A percentile compares a stretch with the other conserved stretches of the same genome.
Conservation (phyloP, 2,797 vertebrate genomes). For the Paedocypris micromegethes region DNA sequence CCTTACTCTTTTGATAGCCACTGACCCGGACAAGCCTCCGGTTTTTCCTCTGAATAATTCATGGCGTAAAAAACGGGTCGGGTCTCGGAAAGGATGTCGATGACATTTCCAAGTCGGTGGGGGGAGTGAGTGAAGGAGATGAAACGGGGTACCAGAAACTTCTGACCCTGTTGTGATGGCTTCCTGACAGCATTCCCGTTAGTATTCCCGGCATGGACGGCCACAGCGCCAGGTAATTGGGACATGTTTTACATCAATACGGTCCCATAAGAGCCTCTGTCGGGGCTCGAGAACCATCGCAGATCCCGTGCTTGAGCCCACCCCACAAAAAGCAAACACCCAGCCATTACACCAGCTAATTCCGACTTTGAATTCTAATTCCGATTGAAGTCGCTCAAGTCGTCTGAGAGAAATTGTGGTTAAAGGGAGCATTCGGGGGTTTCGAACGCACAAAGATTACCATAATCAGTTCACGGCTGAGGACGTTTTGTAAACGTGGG, state of each 20-base stretch:
- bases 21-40: conserved; percentile 51
- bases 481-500: conserved; percentile 61
- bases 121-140: conserved; percentile 37
- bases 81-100: conserved; percentile 26
- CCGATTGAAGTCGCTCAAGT: conserved; percentile 56
- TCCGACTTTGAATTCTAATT: conserved; percentile 46
- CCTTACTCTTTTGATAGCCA: conserved; percentile 46
- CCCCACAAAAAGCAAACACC: conserved; percentile 43
- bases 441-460: conserved; percentile 54
- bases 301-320: conserved; percentile 22
- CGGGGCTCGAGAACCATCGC: conserved; percentile 1
- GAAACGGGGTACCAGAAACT: conserved; percentile 46
- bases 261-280: conserved; percentile 39
- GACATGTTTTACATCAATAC: conserved; percentile 65
- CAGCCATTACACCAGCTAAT: conserved; percentile 56
- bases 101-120: conserved; percentile 35
- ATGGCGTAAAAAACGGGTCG: conserved; percentile 47
- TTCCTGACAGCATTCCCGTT: conserved; percentile 53
- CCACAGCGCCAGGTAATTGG: conserved; percentile 61
- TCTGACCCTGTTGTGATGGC: conserved; percentile 54
- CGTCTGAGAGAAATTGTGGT: conserved; percentile 46
- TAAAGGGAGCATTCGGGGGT: conserved; percentile 58
- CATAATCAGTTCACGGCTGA: conserved; percentile 67
- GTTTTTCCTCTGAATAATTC: conserved; percentile 62
- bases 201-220: conserved; percentile 59